phyloP scores from a whole-genome alignment of 2,888 invertebrate species.

The Caenorhabditis drosophilae region DNA sequence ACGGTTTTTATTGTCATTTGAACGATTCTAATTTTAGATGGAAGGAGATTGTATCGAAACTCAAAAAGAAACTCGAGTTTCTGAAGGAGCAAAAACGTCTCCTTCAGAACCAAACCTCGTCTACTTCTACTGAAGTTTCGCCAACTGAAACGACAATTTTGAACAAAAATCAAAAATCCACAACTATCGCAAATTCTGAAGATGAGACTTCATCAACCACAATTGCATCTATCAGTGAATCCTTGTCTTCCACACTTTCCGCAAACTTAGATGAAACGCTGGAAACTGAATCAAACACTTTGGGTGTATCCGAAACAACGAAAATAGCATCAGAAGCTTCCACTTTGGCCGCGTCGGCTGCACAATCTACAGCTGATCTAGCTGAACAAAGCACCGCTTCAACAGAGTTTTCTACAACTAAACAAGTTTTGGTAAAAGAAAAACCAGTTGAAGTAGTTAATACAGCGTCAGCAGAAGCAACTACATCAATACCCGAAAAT shows the following conservation, averaged over 20 bases:
- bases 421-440: no score
- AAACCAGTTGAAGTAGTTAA: no score
- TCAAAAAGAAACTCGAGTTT: slow-evolving; percentile 43
- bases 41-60: slow-evolving; percentile 37
- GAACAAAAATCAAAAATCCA: slow-evolving; percentile 4
- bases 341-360: neutral
- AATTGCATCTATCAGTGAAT: neutral
- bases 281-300: slow-evolving; percentile 3
- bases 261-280: neutral
- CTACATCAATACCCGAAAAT: neutral
- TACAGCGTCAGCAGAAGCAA: no score
- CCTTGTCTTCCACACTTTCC: neutral
- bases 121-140: slow-evolving; percentile 2
- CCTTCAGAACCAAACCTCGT: slow-evolving; percentile 18
- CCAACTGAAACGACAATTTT: slow-evolving; percentile 5
- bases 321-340: neutral
- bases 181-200: neutral
- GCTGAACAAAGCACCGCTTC: neutral
- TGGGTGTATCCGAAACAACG: neutral
- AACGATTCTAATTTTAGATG: slow-evolving; percentile 24
- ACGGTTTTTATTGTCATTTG: neutral
- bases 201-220: neutral
- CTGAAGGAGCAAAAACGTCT: slow-evolving; percentile 39
- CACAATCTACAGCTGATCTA: neutral
- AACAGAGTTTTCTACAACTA: neutral